Base-by-base conservation (phyloP, 2,113 vertebrate genomes). In the Tupaia tana region DNA sequence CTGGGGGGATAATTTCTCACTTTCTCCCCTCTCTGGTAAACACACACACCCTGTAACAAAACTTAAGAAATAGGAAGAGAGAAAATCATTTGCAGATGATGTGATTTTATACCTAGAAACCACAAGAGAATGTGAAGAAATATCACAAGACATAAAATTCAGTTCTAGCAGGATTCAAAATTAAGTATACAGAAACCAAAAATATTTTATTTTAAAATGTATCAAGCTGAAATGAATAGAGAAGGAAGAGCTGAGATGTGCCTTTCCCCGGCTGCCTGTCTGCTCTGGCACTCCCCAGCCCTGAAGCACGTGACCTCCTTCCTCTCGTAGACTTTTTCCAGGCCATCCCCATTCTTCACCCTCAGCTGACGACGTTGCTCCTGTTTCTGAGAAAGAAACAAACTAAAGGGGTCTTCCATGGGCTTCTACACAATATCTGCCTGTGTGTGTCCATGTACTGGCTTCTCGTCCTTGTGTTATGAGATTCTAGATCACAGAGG, bases 161-260 rank as follows among this genome's bases (percentile, higher is more conserved):
- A 87, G 61, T 25, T 11, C 9, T 82, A 73, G 52, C 64, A 82
- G 81, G 25, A 12, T 86, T 61, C 20, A 27, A 73, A 84, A 59
- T 52, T 74, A 85, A 74, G 54, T 70, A 27, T 0, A 7, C 29
- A 74, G 66, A 75, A 52, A 61, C 18, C 73, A 22, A 43, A 43
- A 20, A 34, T 86, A 61, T 56, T 86, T 93, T 64, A 59, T 54
- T 90, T 86, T 69, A 56, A 61, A 61, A 63, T 80, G 31, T 92
- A 61, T 88, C 59, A 66, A 29, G 5, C 66, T 58, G 59, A 67
- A 22, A 75, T 43, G 43, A 73, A 64, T 43, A 52, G 27, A 89
- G 81, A 86, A 61, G 31, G 81, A 89, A 71, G 64, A 93, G 11
- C 59, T 22, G 31, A 64, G 7, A 58, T 4, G 3, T 7, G n/a